A percentile compares a stretch with the other conserved stretches of the same genome.
Conservation (phyloP, 2,888 invertebrate genomes). For the Platerodrilus igneus region DNA sequence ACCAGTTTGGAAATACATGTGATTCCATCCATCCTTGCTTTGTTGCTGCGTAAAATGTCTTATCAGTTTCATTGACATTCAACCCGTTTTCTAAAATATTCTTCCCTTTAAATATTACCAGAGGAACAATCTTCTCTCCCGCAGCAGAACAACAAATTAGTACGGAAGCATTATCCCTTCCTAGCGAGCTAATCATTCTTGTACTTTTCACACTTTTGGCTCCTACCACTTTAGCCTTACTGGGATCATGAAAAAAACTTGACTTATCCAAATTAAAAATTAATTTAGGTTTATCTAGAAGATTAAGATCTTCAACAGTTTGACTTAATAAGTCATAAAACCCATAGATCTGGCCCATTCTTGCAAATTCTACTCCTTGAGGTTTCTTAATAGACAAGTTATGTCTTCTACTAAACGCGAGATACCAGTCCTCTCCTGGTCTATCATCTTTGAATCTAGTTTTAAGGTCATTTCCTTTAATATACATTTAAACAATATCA, state of each 20-base stretch:
- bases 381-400: slow-evolving; percentile 8
- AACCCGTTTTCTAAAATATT: slow-evolving; percentile 35
- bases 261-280: slow-evolving; percentile 9
- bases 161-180: slow-evolving; percentile 9
- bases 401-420: slow-evolving; percentile 4
- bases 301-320: neutral
- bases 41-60: neutral
- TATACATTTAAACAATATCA: slow-evolving; percentile 17
- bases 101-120: slow-evolving; percentile 29
- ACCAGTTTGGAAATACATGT: neutral
- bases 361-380: slow-evolving; percentile 2
- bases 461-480: slow-evolving; percentile 20
- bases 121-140: slow-evolving; percentile 20
- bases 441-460: slow-evolving; percentile 5
- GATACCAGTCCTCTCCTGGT: slow-evolving; percentile 7
- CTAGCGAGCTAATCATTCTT: slow-evolving; percentile 7
- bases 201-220: slow-evolving; percentile 2
- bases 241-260: slow-evolving; percentile 9
- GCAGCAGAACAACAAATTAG: slow-evolving; percentile 11
- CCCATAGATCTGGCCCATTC: neutral
- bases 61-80: neutral
- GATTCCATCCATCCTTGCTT: slow-evolving; percentile 1
- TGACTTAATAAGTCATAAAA: slow-evolving; percentile 7
- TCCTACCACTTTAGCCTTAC: slow-evolving; percentile 13
- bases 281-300: slow-evolving; percentile 2